These are phyloP conservation scores for Hemibagrus guttatus DNA, from an alignment of 2,797 vertebrate genomes.

Conservation along the genomic window DNA sequence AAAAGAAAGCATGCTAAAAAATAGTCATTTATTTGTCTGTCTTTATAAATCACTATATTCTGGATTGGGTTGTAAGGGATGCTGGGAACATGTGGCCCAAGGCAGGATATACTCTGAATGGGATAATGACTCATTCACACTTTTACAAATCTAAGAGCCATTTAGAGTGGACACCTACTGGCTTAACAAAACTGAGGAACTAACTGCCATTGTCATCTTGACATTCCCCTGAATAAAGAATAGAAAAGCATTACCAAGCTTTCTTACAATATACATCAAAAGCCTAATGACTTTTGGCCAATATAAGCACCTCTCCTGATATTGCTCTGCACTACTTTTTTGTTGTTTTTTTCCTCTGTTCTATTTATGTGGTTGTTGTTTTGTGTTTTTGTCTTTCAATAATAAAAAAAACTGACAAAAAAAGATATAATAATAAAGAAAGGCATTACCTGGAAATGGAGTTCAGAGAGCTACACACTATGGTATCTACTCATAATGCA, in stretches of 20 bases:
- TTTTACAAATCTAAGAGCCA: background rate
- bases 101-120: background rate
- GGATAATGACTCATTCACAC: background rate
- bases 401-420: no score
- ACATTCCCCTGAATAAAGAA: background rate
- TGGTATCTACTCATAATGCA: conserved; percentile 9
- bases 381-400: no score
- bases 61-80: background rate
- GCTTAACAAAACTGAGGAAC: background rate
- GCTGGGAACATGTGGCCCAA: background rate
- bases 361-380: no score
- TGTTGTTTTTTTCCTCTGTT: no score
- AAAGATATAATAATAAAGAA: no score
- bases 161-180: background rate
- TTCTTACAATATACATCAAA: no score
- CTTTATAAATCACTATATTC: background rate
- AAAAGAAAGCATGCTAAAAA: background rate
- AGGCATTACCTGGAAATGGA: background rate
- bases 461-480: background rate
- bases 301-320: no score
- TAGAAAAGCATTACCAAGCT: background rate
- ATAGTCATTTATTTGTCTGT: background rate
- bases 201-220: no score
- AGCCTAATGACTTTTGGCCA: no score
- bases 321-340: no score